Base-by-base conservation (phyloP, 2,113 vertebrate genomes). In the Corvus moneduloides region DNA sequence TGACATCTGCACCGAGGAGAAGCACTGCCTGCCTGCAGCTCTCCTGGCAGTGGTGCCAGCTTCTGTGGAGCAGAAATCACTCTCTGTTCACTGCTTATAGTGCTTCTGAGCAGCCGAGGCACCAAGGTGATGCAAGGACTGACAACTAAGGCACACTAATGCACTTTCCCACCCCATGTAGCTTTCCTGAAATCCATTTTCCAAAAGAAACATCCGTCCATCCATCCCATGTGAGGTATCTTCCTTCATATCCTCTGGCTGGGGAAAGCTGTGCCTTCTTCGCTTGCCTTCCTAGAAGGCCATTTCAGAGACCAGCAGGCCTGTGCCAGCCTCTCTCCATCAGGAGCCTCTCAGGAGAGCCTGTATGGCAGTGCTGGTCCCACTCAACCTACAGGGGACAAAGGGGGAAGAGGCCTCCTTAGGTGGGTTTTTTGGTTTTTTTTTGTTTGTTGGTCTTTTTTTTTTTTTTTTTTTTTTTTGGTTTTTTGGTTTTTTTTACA, bases 1-100 rank as follows among this genome's bases (percentile, higher is more conserved):
- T 33, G 78, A 35, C 9, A 10, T 62, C 30, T 6, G 33, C 13
- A 11, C 26, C 0, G 0, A 77, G 63, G 23, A 58, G 27, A 30
- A 2, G 7, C 20, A 6, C 6, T 32, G 28, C 33, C 43, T 74
- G 71, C 67, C 58, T 54, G 33, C 14, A 59, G 23, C 76, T 77
- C 49, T 66, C 22, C 23, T 23, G 44, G 51, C 30, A 74, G 56
- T 1, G 2, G 10, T 77, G 56, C 21, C 61, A 74, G 14, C 18
- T 27, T n/a, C 73, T 72, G 48, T 43, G 59, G 22, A 41, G 30
- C 37, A 67, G 51, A 67, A 92, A 68, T 46, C 18, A 4, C 32
- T 15, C 46, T 54, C 21, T 84, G 22, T 13, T 55, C 35, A 22
- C 35, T 67, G 73, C 79, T 88, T 35, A 48, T 11, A 22, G 44